phyloP scores from a whole-genome alignment of 2,113 vertebrate genomes.

The Petroica traversi region DNA sequence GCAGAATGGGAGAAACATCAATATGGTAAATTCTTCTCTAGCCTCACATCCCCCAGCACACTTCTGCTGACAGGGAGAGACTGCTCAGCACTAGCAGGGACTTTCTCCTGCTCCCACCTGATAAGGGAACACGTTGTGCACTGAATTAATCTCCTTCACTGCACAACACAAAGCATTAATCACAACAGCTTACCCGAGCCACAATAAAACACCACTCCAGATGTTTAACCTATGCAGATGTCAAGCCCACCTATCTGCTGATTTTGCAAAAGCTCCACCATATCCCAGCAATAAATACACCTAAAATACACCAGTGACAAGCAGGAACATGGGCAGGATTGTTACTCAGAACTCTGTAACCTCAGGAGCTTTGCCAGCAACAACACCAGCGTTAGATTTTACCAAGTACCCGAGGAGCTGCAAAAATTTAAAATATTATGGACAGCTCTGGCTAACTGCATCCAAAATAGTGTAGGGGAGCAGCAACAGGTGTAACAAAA shows the following conservation, averaged over 20 bases:
- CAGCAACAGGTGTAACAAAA: background rate
- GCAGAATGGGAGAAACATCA: background rate
- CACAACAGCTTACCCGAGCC: background rate
- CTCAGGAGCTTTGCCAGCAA: background rate
- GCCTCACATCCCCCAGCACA: background rate
- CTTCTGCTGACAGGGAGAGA: background rate
- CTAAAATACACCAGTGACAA: background rate
- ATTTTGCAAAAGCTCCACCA: background rate
- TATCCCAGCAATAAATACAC: background rate
- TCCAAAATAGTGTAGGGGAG: background rate
- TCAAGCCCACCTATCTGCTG: background rate
- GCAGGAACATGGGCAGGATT: background rate
- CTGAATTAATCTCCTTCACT: background rate
- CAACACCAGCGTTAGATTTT: background rate
- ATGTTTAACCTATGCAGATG: background rate
- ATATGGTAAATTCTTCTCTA: background rate
- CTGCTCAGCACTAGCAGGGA: background rate
- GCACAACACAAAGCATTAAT: background rate
- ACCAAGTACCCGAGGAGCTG: background rate
- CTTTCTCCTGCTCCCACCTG: slow-evolving; percentile 12
- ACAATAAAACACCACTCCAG: background rate
- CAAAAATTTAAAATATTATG: background rate
- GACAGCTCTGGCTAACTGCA: background rate
- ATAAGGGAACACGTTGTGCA: background rate
- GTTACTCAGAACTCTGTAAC: background rate